Evolutionary conservation across 2,797 vertebrate species (phyloP), one percentile per base, ranked within the genome.

Genomic region (Lindbergichthys nudifrons): DNA sequence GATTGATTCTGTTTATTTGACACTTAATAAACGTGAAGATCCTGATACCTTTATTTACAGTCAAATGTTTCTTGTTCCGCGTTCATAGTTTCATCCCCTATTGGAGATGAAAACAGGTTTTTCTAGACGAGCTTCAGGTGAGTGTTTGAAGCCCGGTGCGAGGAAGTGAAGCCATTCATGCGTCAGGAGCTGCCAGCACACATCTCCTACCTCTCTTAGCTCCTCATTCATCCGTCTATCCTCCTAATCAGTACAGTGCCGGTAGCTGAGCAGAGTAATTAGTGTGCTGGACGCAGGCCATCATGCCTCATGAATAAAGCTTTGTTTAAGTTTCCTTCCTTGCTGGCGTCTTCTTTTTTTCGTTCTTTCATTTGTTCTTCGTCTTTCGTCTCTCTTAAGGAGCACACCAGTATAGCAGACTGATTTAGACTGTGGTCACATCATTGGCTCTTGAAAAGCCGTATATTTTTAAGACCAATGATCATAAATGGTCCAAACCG

Each of bases 261-360:
- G 64, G 70, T 66, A 65, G 84, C 78, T 30, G 68, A 79, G 80
- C 77, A 66, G 75, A 76, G 79, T 65, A 79, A 87, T 89, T 81
- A 86, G 77, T 18, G 56, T 47, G 74, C 66, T 91, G 88, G 83
- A 84, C 43, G n/a, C 16, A n/a, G 56, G 83, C 89, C 86, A 86
- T 70, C 74, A 3, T 73, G 66, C 65, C 76, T 82, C 66, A 73
- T 87, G 86, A 92, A 90, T 87, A 79, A 70, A 65, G 54, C 84
- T 87, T 83, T 87, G 87, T 91, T 85, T 54, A 64, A 73, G 47
- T 67, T 86, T 75, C 69, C 67, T 68, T 84, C 77, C 59, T 66
- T 2, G 71, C 64, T 82, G 54, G 68, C 60, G 13, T 81, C 70
- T 69, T 45, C 15, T 30, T 8, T 15, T 72, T 36, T 36, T 72